A percentile compares a stretch with the other conserved stretches of the same genome.
phyloP scores from a whole-genome alignment of 2,113 vertebrate genomes.

The Peucedramus taeniatus region DNA sequence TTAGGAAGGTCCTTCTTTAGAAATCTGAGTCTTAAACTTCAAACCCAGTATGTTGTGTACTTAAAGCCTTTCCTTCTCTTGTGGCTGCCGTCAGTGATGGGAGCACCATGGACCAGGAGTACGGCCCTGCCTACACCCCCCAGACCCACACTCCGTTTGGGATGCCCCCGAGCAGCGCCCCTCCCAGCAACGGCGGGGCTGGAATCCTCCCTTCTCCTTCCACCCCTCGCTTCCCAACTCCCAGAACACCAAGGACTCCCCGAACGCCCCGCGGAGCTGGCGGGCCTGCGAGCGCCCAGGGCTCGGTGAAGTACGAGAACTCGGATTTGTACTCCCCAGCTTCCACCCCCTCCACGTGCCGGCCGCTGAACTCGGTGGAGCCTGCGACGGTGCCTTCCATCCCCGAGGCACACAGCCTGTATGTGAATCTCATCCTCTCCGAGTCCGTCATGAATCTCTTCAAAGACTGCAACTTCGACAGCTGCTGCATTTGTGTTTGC shows the following conservation, averaged over 20 bases:
- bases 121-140: conserved; percentile 90
- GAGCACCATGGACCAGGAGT: conserved; percentile 92
- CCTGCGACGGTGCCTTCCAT: conserved; percentile 93
- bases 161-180: conserved; percentile 89
- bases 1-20: neutral
- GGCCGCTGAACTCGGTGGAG: conserved; percentile 95
- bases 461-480: conserved; percentile 99
- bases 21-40: neutral
- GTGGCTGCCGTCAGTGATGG: conserved; percentile 80
- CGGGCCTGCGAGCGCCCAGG: conserved; percentile 92
- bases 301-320: conserved; percentile 94
- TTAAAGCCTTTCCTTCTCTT: conserved; percentile 6
- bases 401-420: conserved; percentile 97
- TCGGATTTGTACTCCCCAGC: conserved; percentile 95
- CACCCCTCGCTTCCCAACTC: conserved; percentile 94
- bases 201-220: conserved; percentile 96
- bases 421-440: conserved; percentile 96
- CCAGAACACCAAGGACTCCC: conserved; percentile 91
- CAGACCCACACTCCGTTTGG: conserved; percentile 93
- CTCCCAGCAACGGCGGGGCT: conserved; percentile 89
- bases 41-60: neutral
- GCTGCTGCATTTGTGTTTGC: conserved; percentile 97
- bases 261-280: conserved; percentile 86
- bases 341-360: conserved; percentile 93
- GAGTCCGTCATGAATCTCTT: conserved; percentile 98